Evolutionary conservation across 2,888 invertebrate genomes (phyloP).

Genomic region (Lypha dubia): DNA sequence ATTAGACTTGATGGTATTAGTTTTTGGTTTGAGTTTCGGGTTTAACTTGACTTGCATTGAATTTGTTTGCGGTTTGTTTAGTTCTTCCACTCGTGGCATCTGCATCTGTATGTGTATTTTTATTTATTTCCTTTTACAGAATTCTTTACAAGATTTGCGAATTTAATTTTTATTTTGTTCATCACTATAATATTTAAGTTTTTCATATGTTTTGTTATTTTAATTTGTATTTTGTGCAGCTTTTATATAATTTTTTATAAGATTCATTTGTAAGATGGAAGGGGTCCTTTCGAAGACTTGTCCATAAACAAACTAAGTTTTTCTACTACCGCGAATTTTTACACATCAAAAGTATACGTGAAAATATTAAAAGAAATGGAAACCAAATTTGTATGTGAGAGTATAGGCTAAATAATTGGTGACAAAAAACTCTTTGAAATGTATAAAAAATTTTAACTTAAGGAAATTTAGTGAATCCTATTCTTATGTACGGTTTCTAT

Average conservation of each 20-base stretch:
- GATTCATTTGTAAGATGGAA: slow-evolving; percentile 13
- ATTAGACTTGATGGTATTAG: slow-evolving; percentile 53
- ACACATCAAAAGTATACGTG: too few relatives aligned
- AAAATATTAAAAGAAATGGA: too few relatives aligned
- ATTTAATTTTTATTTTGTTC: slow-evolving; percentile 44
- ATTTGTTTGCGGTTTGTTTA: slow-evolving; percentile 35
- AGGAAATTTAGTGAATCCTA: too few relatives aligned
- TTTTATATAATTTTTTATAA: slow-evolving; percentile 41
- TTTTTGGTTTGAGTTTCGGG: slow-evolving; percentile 35
- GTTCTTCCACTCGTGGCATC: slow-evolving; percentile 22
- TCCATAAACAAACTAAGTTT: background rate
- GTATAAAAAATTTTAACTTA: too few relatives aligned
- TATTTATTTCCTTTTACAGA: background rate
- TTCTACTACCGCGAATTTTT: too few relatives aligned
- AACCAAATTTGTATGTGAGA: too few relatives aligned
- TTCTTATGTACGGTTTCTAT: too few relatives aligned
- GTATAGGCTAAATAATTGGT: too few relatives aligned
- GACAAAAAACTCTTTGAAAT: too few relatives aligned
- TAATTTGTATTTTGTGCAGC: slow-evolving; percentile 2
- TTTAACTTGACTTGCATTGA: slow-evolving; percentile 31
- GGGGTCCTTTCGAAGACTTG: background rate
- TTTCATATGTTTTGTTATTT: slow-evolving; percentile 4
- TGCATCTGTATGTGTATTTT: background rate
- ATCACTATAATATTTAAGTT: slow-evolving; percentile 35
- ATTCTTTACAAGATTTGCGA: background rate